These are phyloP conservation scores for Saturnia japonica DNA, from an alignment of 2,888 invertebrate species.

Conservation along the genomic window DNA sequence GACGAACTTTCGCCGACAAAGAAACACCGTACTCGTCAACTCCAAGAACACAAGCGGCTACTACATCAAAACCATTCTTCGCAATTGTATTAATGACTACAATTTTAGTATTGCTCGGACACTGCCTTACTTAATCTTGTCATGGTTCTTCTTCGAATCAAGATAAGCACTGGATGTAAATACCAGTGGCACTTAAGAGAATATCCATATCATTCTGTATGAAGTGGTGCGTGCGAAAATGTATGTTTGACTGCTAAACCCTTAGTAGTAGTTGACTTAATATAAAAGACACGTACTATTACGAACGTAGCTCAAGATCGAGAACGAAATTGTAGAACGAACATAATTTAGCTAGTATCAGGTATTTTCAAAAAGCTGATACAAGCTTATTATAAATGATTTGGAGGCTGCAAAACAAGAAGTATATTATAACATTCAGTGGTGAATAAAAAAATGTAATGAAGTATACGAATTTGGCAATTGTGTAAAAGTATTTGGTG, in stretches of 20 bases:
- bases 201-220: slow-evolving; percentile 59
- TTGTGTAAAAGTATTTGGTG: slow-evolving; percentile 1
- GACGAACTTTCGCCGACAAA: slow-evolving; percentile 39
- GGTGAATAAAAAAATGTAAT: background rate
- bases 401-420: background rate
- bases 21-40: slow-evolving; percentile 56
- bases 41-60: slow-evolving; percentile 50
- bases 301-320: slow-evolving; percentile 19
- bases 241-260: slow-evolving; percentile 38
- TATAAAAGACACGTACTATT: slow-evolving; percentile 46
- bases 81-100: slow-evolving; percentile 39
- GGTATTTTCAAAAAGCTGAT: slow-evolving; percentile 40
- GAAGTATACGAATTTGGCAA: background rate
- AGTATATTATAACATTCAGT: background rate
- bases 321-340: slow-evolving; percentile 17
- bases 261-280: slow-evolving; percentile 43
- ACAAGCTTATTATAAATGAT: slow-evolving; percentile 2
- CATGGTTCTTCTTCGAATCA: slow-evolving; percentile 7
- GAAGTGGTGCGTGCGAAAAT: slow-evolving; percentile 42
- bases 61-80: slow-evolving; percentile 37
- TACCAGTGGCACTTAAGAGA: slow-evolving; percentile 40
- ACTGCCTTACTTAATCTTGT: slow-evolving; percentile 46
- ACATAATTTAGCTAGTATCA: slow-evolving; percentile 52
- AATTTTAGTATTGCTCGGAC: slow-evolving; percentile 36
- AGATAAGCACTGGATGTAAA: slow-evolving; percentile 4